phyloP scores from a whole-genome alignment of 2,113 vertebrate species.

The Spheniscus mendiculus region DNA sequence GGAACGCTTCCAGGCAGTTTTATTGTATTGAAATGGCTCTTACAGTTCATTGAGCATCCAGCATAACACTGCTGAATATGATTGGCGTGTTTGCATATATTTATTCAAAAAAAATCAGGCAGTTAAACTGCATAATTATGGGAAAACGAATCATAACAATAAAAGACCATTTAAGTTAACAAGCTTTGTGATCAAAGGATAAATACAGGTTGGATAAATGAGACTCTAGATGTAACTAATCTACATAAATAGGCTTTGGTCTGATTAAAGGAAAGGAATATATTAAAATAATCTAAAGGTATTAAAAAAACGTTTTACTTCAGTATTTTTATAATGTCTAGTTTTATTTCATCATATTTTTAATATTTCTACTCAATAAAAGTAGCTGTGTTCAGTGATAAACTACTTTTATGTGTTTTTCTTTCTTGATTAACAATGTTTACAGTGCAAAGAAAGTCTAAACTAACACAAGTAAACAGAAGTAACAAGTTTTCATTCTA shows the following conservation, averaged over 20 bases:
- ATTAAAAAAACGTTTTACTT: slow-evolving; percentile 54
- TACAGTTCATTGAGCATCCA: slow-evolving; percentile 83
- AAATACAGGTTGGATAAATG: slow-evolving; percentile 81
- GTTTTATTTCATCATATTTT: slow-evolving; percentile 22
- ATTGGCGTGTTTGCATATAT: slow-evolving; percentile 77
- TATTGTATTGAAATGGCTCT: slow-evolving; percentile 84
- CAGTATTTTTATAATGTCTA: slow-evolving; percentile 10
- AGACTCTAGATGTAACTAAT: slow-evolving; percentile 75
- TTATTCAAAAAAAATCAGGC: slow-evolving; percentile 71
- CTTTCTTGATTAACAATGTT: neutral
- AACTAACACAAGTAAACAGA: slow-evolving; percentile 23
- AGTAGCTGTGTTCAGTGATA: neutral
- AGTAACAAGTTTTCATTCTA: slow-evolving; percentile 33
- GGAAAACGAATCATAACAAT: slow-evolving; percentile 80
- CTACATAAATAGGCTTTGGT: slow-evolving; percentile 74
- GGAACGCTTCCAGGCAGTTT: slow-evolving; percentile 78
- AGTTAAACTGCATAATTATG: slow-evolving; percentile 76
- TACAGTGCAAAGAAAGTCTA: neutral
- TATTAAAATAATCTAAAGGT: slow-evolving; percentile 70
- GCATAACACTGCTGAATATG: slow-evolving; percentile 78
- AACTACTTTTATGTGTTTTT: neutral
- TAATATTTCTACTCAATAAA: slow-evolving; percentile 9
- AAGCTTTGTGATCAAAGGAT: slow-evolving; percentile 82
- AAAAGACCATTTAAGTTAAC: slow-evolving; percentile 81
- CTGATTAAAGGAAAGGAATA: slow-evolving; percentile 75